phyloP scores from a whole-genome alignment of 2,888 invertebrate species.

The Cheilosia scutellata region DNA sequence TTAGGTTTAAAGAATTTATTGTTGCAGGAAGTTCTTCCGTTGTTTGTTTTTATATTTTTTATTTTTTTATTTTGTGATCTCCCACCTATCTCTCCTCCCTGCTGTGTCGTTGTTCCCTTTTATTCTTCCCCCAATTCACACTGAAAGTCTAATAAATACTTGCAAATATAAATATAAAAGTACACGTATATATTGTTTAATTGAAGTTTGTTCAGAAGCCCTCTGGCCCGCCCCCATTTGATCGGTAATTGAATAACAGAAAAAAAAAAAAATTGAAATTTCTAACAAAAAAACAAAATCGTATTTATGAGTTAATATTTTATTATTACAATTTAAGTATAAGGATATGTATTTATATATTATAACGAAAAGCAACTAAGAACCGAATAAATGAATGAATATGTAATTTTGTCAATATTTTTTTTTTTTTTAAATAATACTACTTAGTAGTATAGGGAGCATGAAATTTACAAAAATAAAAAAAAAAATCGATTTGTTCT shows the following conservation, averaged over 20 bases:
- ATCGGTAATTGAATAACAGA: slow-evolving; percentile 38
- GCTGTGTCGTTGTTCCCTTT: slow-evolving; percentile 10
- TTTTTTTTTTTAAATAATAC: slow-evolving; percentile 16
- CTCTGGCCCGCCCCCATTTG: neutral
- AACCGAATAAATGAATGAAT: slow-evolving; percentile 69
- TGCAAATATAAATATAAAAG: slow-evolving; percentile 9
- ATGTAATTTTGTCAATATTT: slow-evolving; percentile 53
- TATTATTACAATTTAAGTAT: slow-evolving; percentile 72
- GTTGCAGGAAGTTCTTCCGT: slow-evolving; percentile 71
- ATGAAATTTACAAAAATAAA: slow-evolving; percentile 11
- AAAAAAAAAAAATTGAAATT: slow-evolving; percentile 24
- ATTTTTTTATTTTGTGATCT: slow-evolving; percentile 62
- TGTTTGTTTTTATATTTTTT: slow-evolving; percentile 53
- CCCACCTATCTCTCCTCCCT: slow-evolving; percentile 40
- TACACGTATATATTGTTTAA: slow-evolving; percentile 31
- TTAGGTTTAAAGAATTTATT: slow-evolving; percentile 60
- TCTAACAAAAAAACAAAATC: slow-evolving; percentile 47
- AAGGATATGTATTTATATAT: slow-evolving; percentile 75
- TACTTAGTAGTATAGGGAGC: slow-evolving; percentile 32
- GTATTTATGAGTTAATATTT: slow-evolving; percentile 76
- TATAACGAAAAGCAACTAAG: slow-evolving; percentile 65
- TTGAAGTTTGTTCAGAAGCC: slow-evolving; percentile 46
- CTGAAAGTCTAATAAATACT: slow-evolving; percentile 22
- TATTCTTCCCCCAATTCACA: neutral
- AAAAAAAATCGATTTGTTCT: slow-evolving; percentile 7